These are phyloP conservation scores for Microcebus ravelobensis DNA, from an alignment of 2,113 vertebrate genomes.

Conservation along the genomic window DNA sequence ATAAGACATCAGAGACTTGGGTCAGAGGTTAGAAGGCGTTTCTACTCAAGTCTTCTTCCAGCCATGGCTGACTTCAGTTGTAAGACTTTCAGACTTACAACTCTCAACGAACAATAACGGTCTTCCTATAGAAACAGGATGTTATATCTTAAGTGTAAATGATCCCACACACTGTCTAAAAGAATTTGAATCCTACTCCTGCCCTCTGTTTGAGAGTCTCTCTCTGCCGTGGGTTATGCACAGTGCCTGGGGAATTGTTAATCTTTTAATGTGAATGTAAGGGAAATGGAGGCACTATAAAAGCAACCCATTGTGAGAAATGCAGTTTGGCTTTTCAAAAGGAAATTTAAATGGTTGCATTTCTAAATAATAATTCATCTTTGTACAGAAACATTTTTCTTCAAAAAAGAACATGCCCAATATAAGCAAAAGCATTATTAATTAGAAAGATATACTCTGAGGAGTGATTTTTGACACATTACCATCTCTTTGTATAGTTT, in stretches of 20 bases:
- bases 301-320: not conserved
- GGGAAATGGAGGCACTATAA: conserved; percentile 22
- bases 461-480: not conserved
- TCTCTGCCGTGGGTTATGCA: not conserved
- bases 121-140: not conserved
- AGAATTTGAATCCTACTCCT: not conserved
- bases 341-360: not conserved
- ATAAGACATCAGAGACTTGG: not conserved
- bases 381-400: not conserved
- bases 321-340: not conserved
- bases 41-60: not conserved
- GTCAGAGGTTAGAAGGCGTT: not conserved
- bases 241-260: not conserved
- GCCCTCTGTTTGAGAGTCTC: not conserved
- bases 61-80: not conserved
- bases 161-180: not conserved
- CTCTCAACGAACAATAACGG: not conserved
- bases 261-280: conserved; percentile 1
- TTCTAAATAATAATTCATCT: conserved; percentile 27
- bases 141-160: not conserved
- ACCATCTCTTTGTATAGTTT: not conserved
- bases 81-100: not conserved
- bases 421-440: not conserved
- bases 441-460: not conserved
- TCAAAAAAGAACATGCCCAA: not conserved